phyloP scores from a whole-genome alignment of 1,140 invertebrate species.

The Drosophila kurseongensis region DNA sequence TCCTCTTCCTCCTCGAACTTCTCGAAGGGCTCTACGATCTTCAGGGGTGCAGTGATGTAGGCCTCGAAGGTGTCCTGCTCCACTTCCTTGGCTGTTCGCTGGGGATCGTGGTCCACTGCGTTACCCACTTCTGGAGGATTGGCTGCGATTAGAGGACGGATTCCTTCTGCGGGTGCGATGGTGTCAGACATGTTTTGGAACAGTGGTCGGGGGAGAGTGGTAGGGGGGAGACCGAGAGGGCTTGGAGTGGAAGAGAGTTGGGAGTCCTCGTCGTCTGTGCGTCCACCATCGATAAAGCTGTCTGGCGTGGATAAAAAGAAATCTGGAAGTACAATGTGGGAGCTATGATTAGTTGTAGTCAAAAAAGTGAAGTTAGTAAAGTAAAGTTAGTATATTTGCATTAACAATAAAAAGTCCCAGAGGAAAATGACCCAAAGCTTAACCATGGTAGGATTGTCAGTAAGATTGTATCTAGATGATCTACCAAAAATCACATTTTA shows the following conservation, averaged over 20 bases:
- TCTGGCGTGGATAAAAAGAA: slow-evolving; percentile 19
- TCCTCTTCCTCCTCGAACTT: neutral
- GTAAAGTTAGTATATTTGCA: no score
- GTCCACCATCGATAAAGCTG: slow-evolving; percentile 64
- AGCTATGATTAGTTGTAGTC: neutral
- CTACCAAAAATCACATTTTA: no score
- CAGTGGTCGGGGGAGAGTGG: slow-evolving; percentile 7
- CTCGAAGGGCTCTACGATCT: slow-evolving; percentile 54
- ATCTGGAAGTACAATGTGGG: slow-evolving; percentile 26
- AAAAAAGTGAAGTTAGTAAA: neutral
- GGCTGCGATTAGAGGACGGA: slow-evolving; percentile 30
- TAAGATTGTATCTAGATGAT: no score
- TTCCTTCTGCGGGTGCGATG: slow-evolving; percentile 25
- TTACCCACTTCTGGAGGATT: slow-evolving; percentile 10
- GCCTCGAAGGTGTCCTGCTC: neutral
- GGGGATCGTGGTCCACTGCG: neutral
- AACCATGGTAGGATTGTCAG: no score
- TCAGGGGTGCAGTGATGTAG: slow-evolving; percentile 42
- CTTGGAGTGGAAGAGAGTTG: slow-evolving; percentile 69
- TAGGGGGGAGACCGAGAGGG: slow-evolving; percentile 38
- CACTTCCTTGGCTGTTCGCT: slow-evolving; percentile 4
- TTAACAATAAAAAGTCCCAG: no score
- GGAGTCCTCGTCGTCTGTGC: slow-evolving; percentile 31
- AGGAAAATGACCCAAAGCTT: neutral
- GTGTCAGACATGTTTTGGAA: slow-evolving; percentile 62